Base-by-base conservation (phyloP, 1,140 invertebrate species). In the Steinernema khuongi region DNA sequence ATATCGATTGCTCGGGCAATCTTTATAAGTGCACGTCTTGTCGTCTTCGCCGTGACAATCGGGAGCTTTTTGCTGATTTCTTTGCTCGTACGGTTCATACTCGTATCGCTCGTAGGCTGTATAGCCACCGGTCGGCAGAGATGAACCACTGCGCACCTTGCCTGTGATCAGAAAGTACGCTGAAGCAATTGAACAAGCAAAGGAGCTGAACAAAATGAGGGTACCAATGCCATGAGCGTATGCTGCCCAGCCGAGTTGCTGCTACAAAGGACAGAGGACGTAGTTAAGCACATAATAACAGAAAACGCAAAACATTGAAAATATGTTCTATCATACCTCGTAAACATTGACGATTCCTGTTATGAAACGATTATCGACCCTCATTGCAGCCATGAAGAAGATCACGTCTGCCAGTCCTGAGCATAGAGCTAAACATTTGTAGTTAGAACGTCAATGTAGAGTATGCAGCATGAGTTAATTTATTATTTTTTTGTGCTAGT, bases 211-310 rank as follows among this genome's bases (percentile, higher is more conserved):
- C 22, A 81, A 41, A n/a, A 71, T 69, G 4, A 77, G 28, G 17
- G 81, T 82, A 2, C 73, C 80, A 19, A 83, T 67, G 2, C 73
- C 29, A 44, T 81, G 80, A 29, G 83, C 68, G 67, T 83, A 84
- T 32, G 75, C 81, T 17, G 81, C 80, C 29, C 79, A 81, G 17
- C 81, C 81, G 31, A 81, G 70, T 26, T 76, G 31, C 74, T 81
- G 80, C 80, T 81, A n/a, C n/a, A n/a, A n/a, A n/a, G 33, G 71
- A 80, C 18, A 19, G 30, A 31, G 41, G 67, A 22, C n/a, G 31
- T 29, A n/a, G 36, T 31, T 50, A 30, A 44, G 72, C 14, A 14
- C n/a, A 70, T 68, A 26, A 14, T 68, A 68, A 26, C 14, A 11
- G 69, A 70, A 70, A 72, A 14, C 71, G 28, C 7, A 17, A 29